Evolutionary conservation across 2,888 invertebrate genomes (phyloP).

Genomic region (Schizotus pectinicornis): DNA sequence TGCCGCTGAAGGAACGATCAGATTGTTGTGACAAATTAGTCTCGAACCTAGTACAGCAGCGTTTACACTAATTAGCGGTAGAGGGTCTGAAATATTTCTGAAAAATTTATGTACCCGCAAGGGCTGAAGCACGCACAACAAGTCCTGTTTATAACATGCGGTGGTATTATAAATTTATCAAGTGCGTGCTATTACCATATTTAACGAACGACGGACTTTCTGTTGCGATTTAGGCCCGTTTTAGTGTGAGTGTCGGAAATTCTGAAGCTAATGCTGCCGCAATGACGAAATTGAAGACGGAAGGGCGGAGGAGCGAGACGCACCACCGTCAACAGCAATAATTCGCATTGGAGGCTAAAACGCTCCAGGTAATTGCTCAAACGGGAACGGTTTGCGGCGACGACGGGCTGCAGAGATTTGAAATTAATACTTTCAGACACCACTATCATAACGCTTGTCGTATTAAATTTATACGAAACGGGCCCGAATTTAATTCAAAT

Average conservation of each 20-base stretch:
- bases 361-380: constrained; percentile 18
- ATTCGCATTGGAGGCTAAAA: constrained; percentile 3
- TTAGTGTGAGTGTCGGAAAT: too few species aligned
- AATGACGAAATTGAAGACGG: not conserved
- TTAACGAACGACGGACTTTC: constrained; percentile 10
- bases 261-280: not conserved
- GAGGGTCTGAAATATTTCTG: constrained; percentile 5
- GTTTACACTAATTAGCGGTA: too few species aligned
- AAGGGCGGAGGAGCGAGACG: not conserved
- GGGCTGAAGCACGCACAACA: constrained; percentile 14
- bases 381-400: constrained; percentile 15
- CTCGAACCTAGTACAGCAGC: not conserved
- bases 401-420: constrained; percentile 6
- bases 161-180: constrained; percentile 19
- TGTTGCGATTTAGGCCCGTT: not conserved
- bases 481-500: too few species aligned
- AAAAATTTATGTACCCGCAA: constrained; percentile 19
- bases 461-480: too few species aligned
- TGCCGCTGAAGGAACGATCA: too few species aligned
- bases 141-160: constrained; percentile 18
- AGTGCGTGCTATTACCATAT: constrained; percentile 23
- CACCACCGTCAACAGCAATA: constrained; percentile 1
- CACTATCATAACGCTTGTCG: too few species aligned
- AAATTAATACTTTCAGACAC: constrained; percentile 13
- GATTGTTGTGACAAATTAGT: constrained; percentile 5